Evolutionary conservation across 2,113 vertebrate genomes (phyloP), one percentile per base, ranked within the genome.

Genomic region (Panurus biarmicus): DNA sequence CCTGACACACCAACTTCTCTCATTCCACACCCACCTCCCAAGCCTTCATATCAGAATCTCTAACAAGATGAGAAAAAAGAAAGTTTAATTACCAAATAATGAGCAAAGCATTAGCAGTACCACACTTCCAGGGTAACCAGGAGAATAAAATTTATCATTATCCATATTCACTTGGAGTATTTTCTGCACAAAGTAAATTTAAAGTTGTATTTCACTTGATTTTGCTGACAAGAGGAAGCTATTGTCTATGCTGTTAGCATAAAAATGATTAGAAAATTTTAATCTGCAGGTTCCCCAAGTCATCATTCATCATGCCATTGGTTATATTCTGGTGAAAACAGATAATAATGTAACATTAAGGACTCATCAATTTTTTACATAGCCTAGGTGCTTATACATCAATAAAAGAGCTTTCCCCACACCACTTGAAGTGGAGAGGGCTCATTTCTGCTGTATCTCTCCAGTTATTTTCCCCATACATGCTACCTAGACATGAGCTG

Each of bases 351-450:
- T 28, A 61, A 57, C 19, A 70, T 73, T 61, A 57, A 81, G 60
- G 38, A 70, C 16, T 58, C 17, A 24, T 20, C 12, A 11, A 11
- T 31, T 61, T 72, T 51, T 84, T 53, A 69, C 13, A n/a, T 1
- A 61, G 57, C 17, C 22, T 0, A 0, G 66, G 42, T 19, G 67
- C 14, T 66, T 19, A 17, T 1, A 44, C 6, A 70, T 36, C 54
- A 72, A 48, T 22, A 0, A 9, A 48, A 66, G 60, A 62, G 23
- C 23, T 35, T 45, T 67, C 23, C 29, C 38, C 9, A 2, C 7
- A 13, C 0, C 8, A 5, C 29, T 42, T 18, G 26, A 91, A 36
- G 15, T 12, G 5, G 38, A 35, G 10, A 47, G 21, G 9, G 13
- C 8, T 70, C 29, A 53, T 54, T 76, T 64, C 53, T 53, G 12